A percentile compares a stretch with the other conserved stretches of the same genome.
Evolutionary conservation across 2,113 vertebrate genomes (phyloP).

Genomic region (Cettia cetti): DNA sequence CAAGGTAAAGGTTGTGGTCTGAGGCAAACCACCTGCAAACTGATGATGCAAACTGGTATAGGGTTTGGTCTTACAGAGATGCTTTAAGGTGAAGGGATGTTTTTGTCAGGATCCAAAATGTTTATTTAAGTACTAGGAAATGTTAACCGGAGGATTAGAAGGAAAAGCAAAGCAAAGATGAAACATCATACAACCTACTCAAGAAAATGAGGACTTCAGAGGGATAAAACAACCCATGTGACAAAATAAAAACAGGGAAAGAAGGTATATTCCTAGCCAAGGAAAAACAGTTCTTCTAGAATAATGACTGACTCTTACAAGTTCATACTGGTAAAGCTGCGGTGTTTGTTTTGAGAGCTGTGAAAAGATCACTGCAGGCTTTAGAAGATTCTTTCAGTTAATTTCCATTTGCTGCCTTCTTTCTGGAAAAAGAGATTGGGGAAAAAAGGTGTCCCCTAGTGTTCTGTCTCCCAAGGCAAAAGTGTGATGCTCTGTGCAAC

Average conservation of each 20-base stretch:
- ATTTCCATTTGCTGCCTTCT: not conserved
- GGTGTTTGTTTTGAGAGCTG: not conserved
- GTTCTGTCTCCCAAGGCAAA: rapidly evolving
- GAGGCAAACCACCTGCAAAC: not conserved
- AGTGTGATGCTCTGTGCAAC: not conserved
- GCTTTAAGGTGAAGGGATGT: not conserved
- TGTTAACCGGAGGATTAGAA: not conserved
- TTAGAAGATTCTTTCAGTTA: not conserved
- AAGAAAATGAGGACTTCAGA: not conserved
- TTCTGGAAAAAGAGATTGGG: not conserved
- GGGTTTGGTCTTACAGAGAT: not conserved
- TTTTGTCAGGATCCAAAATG: not conserved
- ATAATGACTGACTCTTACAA: not conserved
- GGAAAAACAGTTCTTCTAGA: not conserved
- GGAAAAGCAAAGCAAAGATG: not conserved
- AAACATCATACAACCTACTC: not conserved
- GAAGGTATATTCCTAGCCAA: not conserved
- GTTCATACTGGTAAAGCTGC: not conserved
- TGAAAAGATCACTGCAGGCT: not conserved
- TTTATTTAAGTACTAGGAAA: not conserved
- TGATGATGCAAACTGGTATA: not conserved
- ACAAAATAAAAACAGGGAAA: not conserved
- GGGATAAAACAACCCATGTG: not conserved
- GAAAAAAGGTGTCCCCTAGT: not conserved
- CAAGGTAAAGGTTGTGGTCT: not conserved